A percentile compares a stretch with the other conserved stretches of the same genome.
These are phyloP conservation scores for Phycodurus eques DNA, from an alignment of 2,113 vertebrate genomes.

Conservation along the genomic window DNA sequence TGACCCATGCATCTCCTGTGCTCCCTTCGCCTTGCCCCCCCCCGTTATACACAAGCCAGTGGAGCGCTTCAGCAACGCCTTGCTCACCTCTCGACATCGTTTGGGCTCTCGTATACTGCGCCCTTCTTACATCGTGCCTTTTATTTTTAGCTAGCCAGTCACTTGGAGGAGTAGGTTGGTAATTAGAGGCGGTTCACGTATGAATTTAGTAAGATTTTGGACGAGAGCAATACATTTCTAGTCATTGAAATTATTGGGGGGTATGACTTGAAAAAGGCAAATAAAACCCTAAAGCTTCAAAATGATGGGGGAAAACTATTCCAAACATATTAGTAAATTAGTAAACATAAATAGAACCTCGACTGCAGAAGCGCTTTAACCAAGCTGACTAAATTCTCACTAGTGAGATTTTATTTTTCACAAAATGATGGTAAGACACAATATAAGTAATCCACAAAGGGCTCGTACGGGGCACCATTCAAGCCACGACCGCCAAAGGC, in stretches of 20 bases:
- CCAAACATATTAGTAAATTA: neutral
- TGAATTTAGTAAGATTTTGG: neutral
- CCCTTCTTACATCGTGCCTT: conserved; percentile 9
- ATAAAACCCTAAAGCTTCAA: neutral
- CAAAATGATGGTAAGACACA: neutral
- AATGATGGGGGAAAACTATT: neutral
- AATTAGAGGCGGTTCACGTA: neutral
- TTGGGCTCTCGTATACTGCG: conserved; percentile 3
- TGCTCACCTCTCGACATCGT: conserved; percentile 21
- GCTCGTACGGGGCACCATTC: no score
- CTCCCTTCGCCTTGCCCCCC: conserved; percentile 38
- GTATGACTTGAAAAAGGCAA: no score
- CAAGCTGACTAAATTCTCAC: neutral
- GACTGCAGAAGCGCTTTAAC: neutral
- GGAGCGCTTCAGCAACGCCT: conserved; percentile 47
- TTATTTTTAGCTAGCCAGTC: conserved; percentile 20
- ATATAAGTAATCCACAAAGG: neutral
- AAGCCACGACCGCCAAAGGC: no score
- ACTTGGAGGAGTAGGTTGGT: neutral
- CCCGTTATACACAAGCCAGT: conserved; percentile 53
- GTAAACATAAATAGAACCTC: neutral
- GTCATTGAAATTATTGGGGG: no score
- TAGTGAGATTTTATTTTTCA: neutral
- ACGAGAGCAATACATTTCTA: neutral
- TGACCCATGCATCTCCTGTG: conserved; percentile 50